Evolutionary conservation across 2,888 invertebrate genomes (phyloP).

Genomic region (Eretmocerus hayati): DNA sequence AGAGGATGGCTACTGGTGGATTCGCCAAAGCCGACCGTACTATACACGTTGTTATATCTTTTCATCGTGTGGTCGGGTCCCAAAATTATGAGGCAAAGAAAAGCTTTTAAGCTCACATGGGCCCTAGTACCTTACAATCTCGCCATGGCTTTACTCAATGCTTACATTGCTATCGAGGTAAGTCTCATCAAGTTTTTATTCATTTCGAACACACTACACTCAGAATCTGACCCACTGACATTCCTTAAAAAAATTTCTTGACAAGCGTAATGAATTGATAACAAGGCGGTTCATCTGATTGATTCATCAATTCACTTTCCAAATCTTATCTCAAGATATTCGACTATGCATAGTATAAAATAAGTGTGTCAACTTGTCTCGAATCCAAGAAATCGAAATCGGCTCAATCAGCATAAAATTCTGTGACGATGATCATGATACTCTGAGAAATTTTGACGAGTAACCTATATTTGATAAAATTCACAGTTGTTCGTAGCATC

Average conservation of each 20-base stretch:
- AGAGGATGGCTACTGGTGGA: constrained; percentile 80
- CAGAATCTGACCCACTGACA: not conserved
- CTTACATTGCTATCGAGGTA: constrained; percentile 76
- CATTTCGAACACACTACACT: not conserved
- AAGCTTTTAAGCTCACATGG: constrained; percentile 69
- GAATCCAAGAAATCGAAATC: not conserved
- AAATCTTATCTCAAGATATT: no score
- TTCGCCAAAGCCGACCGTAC: constrained; percentile 67
- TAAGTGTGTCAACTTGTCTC: not conserved
- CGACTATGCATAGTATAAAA: no score
- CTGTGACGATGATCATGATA: not conserved
- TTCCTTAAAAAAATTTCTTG: no score
- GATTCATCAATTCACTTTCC: not conserved
- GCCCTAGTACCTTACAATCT: constrained; percentile 79
- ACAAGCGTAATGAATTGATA: no score
- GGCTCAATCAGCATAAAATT: no score
- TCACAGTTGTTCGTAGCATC: constrained; percentile 62
- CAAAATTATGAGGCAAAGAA: constrained; percentile 68
- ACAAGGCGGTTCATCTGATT: no score
- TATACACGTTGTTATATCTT: constrained; percentile 66
- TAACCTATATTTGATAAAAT: no score
- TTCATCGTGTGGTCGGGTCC: constrained; percentile 75
- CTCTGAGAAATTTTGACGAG: not conserved
- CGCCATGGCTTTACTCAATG: constrained; percentile 73
- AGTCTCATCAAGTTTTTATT: constrained; percentile 9